Base-by-base conservation (phyloP, 2,888 invertebrate genomes). In the Hartigia nigra region DNA sequence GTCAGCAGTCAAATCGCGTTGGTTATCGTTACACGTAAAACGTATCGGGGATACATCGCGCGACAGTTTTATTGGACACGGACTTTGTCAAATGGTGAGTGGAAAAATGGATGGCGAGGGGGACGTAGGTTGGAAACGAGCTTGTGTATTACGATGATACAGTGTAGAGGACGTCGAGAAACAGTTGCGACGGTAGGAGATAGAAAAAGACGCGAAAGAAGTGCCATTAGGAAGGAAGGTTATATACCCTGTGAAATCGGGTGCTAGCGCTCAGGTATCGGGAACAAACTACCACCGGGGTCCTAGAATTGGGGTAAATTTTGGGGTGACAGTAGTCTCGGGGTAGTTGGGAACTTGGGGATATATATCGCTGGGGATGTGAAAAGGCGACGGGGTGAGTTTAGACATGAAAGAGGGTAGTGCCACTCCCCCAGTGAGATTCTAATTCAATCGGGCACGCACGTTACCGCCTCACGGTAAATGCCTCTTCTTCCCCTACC, bases 361-460 rank as follows among this genome's bases (percentile, higher is more conserved):
- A 31, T 12, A 72, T 72, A 14, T 34, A 23, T 5, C 12, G 31
- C 14, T 72, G 72, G 72, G 72, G 72, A 72, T 34, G 72, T 12
- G 31, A 72, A 14, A 31, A 5, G 31, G 31, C 5, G 72, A 34
- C 1, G 31, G 34, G 31, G 9, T 2, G 55, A 9, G 55, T 55
- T 14, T 11, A 23, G 23, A 55, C 55, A 55, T 55, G 55, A 23
- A 55, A 55, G 55, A 55, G 55, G 55, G 55, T 55, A 55, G 23
- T 55, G 23, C 55, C 23, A 55, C 23, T 55, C 55, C 23, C 72
- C 72, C 31, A 14, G 31, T 31, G 72, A 72, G 23, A 72, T 32
- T 72, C 72, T 32, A 31, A 72, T 72, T 72, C 72, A 34, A 72
- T 34, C 72, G 72, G 72, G 31, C 72, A 72, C 72, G 31, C 31